phyloP scores from a whole-genome alignment of 2,888 invertebrate species.

The Hirtodrosophila histrioides region DNA sequence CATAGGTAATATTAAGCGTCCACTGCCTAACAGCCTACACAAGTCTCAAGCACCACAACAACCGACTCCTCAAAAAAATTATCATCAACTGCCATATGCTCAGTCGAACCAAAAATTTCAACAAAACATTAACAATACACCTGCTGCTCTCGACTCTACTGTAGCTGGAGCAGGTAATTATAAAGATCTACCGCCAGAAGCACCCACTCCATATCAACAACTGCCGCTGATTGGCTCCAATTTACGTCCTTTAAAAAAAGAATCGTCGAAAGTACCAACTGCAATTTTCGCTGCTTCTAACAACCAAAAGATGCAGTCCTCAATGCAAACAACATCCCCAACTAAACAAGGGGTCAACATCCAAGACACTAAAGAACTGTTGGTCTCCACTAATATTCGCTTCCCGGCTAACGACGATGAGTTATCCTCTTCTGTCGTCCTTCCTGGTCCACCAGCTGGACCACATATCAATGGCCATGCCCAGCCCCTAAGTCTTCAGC shows the following conservation, averaged over 20 bases:
- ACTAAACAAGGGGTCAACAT: conserved; percentile 15
- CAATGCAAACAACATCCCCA: conserved; percentile 3
- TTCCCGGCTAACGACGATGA: conserved; percentile 82
- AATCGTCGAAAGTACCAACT: conserved; percentile 5
- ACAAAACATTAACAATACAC: conserved; percentile 52
- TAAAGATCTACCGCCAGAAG: conserved; percentile 69
- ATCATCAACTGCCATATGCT: conserved; percentile 50
- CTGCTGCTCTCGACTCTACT: background rate
- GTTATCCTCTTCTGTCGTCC: conserved; percentile 49
- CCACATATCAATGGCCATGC: conserved; percentile 83
- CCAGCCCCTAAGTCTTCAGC: conserved; percentile 82
- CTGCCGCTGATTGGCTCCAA: conserved; percentile 72
- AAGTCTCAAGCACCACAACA: conserved; percentile 18
- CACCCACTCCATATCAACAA: conserved; percentile 79
- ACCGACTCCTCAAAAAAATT: conserved; percentile 21
- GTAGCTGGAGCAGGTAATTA: conserved; percentile 17
- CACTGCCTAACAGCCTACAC: conserved; percentile 20
- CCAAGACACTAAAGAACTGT: conserved; percentile 81
- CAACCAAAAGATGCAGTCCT: conserved; percentile 8
- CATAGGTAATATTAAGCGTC: conserved; percentile 70
- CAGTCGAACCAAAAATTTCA: conserved; percentile 64
- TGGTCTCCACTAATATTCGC: conserved; percentile 83
- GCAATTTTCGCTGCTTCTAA: background rate
- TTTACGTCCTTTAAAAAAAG: conserved; percentile 41
- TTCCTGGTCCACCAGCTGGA: conserved; percentile 64